Evolutionary conservation across 2,113 vertebrate species (phyloP), one percentile per base, ranked within the genome.

Genomic region (Nettapus auritus): DNA sequence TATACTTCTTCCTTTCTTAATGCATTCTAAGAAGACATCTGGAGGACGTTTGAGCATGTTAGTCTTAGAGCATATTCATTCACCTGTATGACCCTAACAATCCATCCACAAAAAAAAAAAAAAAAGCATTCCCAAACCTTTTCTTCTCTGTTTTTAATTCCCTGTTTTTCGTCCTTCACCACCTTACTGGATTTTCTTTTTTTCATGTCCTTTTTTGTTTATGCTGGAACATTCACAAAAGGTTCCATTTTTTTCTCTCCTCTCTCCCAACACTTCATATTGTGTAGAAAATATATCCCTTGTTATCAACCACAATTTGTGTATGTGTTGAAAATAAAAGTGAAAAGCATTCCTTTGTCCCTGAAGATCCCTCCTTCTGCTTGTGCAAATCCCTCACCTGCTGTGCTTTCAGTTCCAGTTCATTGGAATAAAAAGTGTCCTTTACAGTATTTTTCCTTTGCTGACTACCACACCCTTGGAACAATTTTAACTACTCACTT

Each of bases 401-500:
- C 75, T 82, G 53, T 64, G 66, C 23, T 76, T 89, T 81, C 57
- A 23, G 60, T 64, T 89, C 15, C 70, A 59, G n/a, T 90, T 82
- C 67, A 28, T 4, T 55, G 48, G 78, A 55, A 50, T 95, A 50
- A 96, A 34, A 1, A 0, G 63, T 50, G 40, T 70, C 34, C 56
- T 38, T 87, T 85, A 38, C 52, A 64, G 16, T 77, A 38, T 57
- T 88, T 90, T 90, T 78, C 8, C 11, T 88, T 62, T 70, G 13
- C 84, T 93, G 55, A 70, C 78, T 90, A 86, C 53, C 22, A 33
- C 26, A 64, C 52, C 46, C 53, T 78, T 89, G 84, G 62, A 94
- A 86, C 46, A 88, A 81, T 91, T 95, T 86, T 66, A 94, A 81
- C 48, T 68, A 36, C 46, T 69, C 44, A 28, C 21, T 93, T 93